phyloP scores from a whole-genome alignment of 2,888 invertebrate species.

The Endomychus coccineus region DNA sequence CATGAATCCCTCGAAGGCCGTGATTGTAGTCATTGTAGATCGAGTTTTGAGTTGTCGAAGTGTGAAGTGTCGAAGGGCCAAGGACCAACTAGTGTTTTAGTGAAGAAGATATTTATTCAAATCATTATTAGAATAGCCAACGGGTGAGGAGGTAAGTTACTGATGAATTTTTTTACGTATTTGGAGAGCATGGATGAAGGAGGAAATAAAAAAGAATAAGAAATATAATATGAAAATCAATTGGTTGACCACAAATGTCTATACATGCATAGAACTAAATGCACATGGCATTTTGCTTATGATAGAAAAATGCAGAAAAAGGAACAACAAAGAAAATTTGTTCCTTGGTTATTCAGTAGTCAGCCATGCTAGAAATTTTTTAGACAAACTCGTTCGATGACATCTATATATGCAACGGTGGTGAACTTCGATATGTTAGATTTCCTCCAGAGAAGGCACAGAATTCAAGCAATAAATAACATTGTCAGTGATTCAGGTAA shows the following conservation, averaged over 20 bases:
- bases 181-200: constrained; percentile 5
- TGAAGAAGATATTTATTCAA: too few species aligned
- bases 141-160: too few species aligned
- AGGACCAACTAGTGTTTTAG: too few species aligned
- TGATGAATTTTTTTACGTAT: constrained; percentile 2
- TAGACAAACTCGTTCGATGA: constrained; percentile 1
- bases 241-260: constrained; percentile 1
- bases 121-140: too few species aligned
- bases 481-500: constrained; percentile 2
- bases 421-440: constrained; percentile 2
- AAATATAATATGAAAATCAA: background rate
- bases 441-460: background rate
- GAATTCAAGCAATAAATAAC: constrained; percentile 1
- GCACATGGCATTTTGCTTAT: constrained; percentile 2
- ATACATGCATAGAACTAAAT: constrained; percentile 6
- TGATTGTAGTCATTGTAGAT: too few species aligned
- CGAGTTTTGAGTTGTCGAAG: too few species aligned
- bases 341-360: constrained; percentile 3
- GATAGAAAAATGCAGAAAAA: background rate
- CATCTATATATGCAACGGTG: background rate
- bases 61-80: too few species aligned
- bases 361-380: constrained; percentile 1
- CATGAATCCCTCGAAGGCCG: too few species aligned
- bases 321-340: background rate
- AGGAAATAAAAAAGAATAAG: background rate